A percentile compares a stretch with the other conserved stretches of the same genome.
These are phyloP conservation scores for Cryptus viduatorius DNA, from an alignment of 2,888 invertebrate genomes.

Conservation along the genomic window DNA sequence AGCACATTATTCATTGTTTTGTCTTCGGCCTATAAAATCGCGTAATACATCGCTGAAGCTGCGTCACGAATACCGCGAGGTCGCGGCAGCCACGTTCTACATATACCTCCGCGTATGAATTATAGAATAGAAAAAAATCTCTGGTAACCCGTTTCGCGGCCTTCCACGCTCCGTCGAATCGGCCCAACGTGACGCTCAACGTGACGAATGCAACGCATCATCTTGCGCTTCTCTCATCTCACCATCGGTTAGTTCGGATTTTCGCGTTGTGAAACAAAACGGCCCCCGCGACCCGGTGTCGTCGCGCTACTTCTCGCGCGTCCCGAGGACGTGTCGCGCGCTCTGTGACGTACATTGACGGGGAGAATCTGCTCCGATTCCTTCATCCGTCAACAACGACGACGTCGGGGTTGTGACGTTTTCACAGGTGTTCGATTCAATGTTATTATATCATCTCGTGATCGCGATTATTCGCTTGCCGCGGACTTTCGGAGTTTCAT, in stretches of 20 bases:
- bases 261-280: constrained; percentile 26
- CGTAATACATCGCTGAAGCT: background rate
- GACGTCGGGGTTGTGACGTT: background rate
- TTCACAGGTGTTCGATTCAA: constrained; percentile 5
- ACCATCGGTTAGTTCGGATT: constrained; percentile 24
- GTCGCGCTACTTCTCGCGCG: constrained; percentile 23
- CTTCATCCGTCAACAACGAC: constrained; percentile 13
- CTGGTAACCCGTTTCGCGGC: constrained; percentile 32
- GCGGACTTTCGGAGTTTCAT: too few relatives aligned
- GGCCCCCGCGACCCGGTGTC: background rate
- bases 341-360: constrained; percentile 4
- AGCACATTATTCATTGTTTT: background rate
- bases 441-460: background rate
- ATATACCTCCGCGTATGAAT: background rate
- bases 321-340: constrained; percentile 43
- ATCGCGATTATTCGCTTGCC: background rate
- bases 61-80: background rate
- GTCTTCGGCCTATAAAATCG: background rate
- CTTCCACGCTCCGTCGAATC: constrained; percentile 42
- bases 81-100: background rate
- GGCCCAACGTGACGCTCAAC: constrained; percentile 28
- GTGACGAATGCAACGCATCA: constrained; percentile 12
- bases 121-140: constrained; percentile 3
- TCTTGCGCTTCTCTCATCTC: constrained; percentile 20
- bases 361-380: constrained; percentile 1